Conservation (phyloP, 2,113 vertebrate genomes). For the Pterophyllum scalare region DNA sequence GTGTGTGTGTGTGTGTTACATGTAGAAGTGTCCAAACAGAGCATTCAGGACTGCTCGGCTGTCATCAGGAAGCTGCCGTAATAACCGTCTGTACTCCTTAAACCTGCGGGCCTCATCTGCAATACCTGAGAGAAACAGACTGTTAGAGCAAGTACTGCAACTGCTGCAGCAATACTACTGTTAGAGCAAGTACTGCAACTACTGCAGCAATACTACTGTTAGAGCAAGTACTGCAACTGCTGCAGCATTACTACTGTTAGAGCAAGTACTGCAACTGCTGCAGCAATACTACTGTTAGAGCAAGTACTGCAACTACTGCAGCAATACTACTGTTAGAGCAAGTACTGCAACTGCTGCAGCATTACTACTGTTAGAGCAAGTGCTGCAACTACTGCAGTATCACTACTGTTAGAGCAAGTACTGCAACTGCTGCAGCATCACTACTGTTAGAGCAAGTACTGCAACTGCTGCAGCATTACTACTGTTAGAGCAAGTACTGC, state of each 20-base stretch:
- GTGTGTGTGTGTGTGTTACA: conserved; percentile 51
- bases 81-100: conserved; percentile 59
- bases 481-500: no score
- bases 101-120: conserved; percentile 62
- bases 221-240: no score
- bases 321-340: no score
- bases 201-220: no score
- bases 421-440: neutral
- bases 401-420: accelerated
- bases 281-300: neutral
- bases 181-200: accelerated
- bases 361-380: no score
- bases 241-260: no score
- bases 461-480: no score
- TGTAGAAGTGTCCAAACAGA: conserved; percentile 79
- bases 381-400: neutral
- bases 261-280: no score
- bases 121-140: conserved; percentile 43
- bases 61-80: conserved; percentile 67
- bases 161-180: neutral
- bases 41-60: conserved; percentile 65
- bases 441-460: no score
- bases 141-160: neutral
- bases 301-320: neutral
- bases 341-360: no score